Percentiles rank a stretch among this genome's conserved stretches.
These are phyloP conservation scores for Scaptomyza flava DNA, from an alignment of 2,888 invertebrate species.

Conservation along the genomic window DNA sequence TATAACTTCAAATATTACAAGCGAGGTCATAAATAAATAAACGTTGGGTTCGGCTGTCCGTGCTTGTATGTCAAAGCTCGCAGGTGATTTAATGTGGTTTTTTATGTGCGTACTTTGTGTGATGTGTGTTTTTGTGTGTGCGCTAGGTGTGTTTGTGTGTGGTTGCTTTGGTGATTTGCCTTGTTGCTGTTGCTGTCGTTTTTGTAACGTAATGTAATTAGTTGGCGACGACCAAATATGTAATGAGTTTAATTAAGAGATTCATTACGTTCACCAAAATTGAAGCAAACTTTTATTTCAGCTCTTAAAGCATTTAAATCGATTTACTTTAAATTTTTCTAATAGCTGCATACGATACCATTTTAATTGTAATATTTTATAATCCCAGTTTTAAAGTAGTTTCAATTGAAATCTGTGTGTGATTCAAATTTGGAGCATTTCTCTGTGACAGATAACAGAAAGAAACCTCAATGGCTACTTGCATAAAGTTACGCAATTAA, in stretches of 20 bases:
- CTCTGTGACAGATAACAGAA: slow-evolving; percentile 1
- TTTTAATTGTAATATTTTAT: slow-evolving; percentile 1
- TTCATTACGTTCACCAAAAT: slow-evolving; percentile 26
- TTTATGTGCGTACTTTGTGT: slow-evolving; percentile 30
- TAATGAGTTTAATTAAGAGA: slow-evolving; percentile 41
- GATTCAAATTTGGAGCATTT: slow-evolving; percentile 5
- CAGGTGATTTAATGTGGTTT: slow-evolving; percentile 62
- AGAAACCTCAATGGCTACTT: slow-evolving; percentile 40
- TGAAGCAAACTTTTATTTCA: background rate
- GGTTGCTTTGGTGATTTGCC: slow-evolving; percentile 8
- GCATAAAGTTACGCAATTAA: slow-evolving; percentile 68
- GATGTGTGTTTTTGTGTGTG: slow-evolving; percentile 1
- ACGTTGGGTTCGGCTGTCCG: slow-evolving; percentile 15
- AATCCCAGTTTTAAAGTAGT: slow-evolving; percentile 28
- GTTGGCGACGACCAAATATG: slow-evolving; percentile 24
- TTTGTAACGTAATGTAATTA: slow-evolving; percentile 44
- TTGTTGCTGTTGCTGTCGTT: slow-evolving; percentile 6
- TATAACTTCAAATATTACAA: slow-evolving; percentile 58
- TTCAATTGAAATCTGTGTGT: background rate
- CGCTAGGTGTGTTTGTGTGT: slow-evolving; percentile 6
- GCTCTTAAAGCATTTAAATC: background rate
- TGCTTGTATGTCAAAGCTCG: slow-evolving; percentile 42
- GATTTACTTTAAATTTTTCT: background rate
- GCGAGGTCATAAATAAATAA: slow-evolving; percentile 56
- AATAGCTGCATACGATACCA: background rate